Percentiles rank a stretch among this genome's conserved stretches.
Conservation (phyloP, 1,140 invertebrate species). For the Ceratosolen fusciceps region DNA sequence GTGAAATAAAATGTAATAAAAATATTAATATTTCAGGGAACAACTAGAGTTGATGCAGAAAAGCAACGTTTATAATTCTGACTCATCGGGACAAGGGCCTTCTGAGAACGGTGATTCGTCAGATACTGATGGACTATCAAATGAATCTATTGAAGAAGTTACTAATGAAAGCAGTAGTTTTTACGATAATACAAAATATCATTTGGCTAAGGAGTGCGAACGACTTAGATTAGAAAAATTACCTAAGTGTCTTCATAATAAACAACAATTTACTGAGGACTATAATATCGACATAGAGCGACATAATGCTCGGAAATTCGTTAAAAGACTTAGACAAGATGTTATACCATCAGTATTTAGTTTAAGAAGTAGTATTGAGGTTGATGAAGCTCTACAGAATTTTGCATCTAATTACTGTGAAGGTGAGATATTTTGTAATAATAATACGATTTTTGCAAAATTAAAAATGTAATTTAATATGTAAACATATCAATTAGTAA, state of each 20-base stretch:
- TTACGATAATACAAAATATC: constrained; percentile 64
- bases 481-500: too few relatives aligned
- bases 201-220: constrained; percentile 71
- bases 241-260: constrained; percentile 75
- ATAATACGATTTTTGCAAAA: too few relatives aligned
- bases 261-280: constrained; percentile 74
- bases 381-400: constrained; percentile 91
- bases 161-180: constrained; percentile 68
- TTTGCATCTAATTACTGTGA: constrained; percentile 93
- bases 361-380: constrained; percentile 83
- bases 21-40: constrained; percentile 57
- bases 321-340: constrained; percentile 78
- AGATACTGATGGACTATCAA: constrained; percentile 78
- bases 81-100: constrained; percentile 75
- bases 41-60: constrained; percentile 72
- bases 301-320: constrained; percentile 84
- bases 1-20: not conserved
- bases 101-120: constrained; percentile 66
- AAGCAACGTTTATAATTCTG: constrained; percentile 73
- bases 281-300: constrained; percentile 83
- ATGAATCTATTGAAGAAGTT: constrained; percentile 69
- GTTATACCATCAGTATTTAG: constrained; percentile 81
- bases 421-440: too few relatives aligned
- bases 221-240: constrained; percentile 75
- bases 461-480: too few relatives aligned